Conservation (phyloP, 2,797 vertebrate species). For the Ibycter americanus region DNA sequence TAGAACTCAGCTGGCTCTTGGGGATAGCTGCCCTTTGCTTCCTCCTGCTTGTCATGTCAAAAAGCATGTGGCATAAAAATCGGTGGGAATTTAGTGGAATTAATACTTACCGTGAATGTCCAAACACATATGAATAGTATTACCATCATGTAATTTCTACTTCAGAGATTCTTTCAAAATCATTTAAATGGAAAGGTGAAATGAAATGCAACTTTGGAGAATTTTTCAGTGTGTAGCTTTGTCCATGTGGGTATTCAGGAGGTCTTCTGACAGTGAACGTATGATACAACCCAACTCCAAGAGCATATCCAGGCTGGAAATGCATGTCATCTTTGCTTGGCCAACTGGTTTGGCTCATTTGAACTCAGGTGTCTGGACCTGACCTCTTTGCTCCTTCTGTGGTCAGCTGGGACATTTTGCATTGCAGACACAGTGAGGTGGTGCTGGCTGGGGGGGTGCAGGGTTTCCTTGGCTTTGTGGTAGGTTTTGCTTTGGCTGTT, state of each 20-base stretch:
- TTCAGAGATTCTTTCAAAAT: not conserved
- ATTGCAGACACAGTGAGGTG: not conserved
- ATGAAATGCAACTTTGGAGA: not conserved
- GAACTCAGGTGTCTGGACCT: rapidly evolving
- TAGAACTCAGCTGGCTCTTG: not conserved
- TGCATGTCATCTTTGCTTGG: rapidly evolving
- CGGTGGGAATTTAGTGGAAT: not conserved
- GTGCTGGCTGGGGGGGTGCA: not conserved
- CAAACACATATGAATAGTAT: not conserved
- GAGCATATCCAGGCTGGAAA: not conserved
- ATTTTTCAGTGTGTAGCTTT: not conserved
- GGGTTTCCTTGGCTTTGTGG: not conserved
- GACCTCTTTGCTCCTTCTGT: not conserved
- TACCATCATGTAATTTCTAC: not conserved
- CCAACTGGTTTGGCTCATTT: not conserved
- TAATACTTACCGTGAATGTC: not conserved
- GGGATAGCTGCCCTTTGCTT: not conserved
- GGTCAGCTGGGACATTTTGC: not conserved
- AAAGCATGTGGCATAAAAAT: not conserved
- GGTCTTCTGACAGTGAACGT: not conserved
- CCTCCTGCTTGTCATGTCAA: not conserved
- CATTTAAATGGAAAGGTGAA: not conserved
- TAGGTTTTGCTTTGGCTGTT: not conserved
- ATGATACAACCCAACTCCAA: not conserved
- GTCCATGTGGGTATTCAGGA: not conserved